These are phyloP conservation scores for Xiphydria camelus DNA, from an alignment of 2,888 invertebrate genomes.

Conservation along the genomic window DNA sequence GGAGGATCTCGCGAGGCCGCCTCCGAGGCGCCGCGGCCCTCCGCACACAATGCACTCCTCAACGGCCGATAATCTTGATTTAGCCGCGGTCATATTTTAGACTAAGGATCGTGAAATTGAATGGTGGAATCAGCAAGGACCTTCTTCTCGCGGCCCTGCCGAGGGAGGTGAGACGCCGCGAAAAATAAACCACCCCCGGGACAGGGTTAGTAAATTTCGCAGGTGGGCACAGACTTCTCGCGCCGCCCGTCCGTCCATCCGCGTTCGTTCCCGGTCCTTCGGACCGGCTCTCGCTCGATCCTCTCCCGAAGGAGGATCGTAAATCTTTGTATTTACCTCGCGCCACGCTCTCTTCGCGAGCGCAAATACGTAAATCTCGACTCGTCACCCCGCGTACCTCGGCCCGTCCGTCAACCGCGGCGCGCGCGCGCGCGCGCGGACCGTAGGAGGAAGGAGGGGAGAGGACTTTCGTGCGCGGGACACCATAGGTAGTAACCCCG, in stretches of 20 bases:
- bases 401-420: constrained; percentile 1
- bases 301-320: constrained; percentile 29
- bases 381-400: constrained; percentile 15
- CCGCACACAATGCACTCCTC: constrained; percentile 1
- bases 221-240: constrained; percentile 28
- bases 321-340: constrained; percentile 35
- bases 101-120: constrained; percentile 49
- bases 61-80: constrained; percentile 47
- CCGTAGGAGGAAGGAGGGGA: too few species aligned
- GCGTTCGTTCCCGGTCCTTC: background rate
- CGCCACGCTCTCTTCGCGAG: constrained; percentile 17
- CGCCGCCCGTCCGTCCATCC: background rate
- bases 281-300: constrained; percentile 5
- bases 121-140: constrained; percentile 42
- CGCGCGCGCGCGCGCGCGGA: too few species aligned
- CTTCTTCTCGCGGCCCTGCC: constrained; percentile 10
- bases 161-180: constrained; percentile 17
- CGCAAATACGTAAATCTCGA: constrained; percentile 33
- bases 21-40: background rate
- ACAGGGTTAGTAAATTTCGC: constrained; percentile 39
- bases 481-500: too few species aligned
- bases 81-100: constrained; percentile 46
- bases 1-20: too few species aligned
- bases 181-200: constrained; percentile 36
- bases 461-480: too few species aligned